Percentiles rank a stretch among this genome's conserved stretches.
These are phyloP conservation scores for Chaenodraco wilsoni DNA, from an alignment of 2,797 vertebrate species.

Conservation along the genomic window DNA sequence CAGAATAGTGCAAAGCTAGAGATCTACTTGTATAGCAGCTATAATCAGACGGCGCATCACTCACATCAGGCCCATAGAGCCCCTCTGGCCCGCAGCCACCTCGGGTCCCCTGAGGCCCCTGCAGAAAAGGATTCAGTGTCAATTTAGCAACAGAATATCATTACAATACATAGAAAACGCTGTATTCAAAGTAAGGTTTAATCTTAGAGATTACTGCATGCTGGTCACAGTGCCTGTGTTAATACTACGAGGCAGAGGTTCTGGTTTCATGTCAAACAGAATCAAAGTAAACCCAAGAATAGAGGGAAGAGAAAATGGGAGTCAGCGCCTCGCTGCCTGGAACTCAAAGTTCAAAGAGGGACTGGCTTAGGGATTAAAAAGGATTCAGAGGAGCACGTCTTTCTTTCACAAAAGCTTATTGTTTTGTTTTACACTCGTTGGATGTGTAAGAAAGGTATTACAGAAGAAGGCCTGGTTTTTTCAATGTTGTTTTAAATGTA, in stretches of 20 bases:
- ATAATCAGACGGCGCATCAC: slow-evolving; percentile 24
- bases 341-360: slow-evolving; percentile 33
- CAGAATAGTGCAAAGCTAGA: neutral
- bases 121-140: slow-evolving; percentile 31
- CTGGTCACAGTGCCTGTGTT: slow-evolving; percentile 7
- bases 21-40: neutral
- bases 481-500: slow-evolving; percentile 10
- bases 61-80: slow-evolving; percentile 81
- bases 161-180: slow-evolving; percentile 15
- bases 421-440: slow-evolving; percentile 25
- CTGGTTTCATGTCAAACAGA: slow-evolving; percentile 24
- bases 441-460: neutral
- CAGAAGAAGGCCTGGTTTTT: neutral
- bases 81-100: slow-evolving; percentile 84
- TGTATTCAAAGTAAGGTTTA: slow-evolving; percentile 22
- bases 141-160: neutral
- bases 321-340: slow-evolving; percentile 14
- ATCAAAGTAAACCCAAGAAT: slow-evolving; percentile 27
- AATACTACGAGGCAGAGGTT: slow-evolving; percentile 26
- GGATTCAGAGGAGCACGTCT: slow-evolving; percentile 18
- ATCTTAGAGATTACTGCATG: slow-evolving; percentile 19
- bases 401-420: slow-evolving; percentile 23
- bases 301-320: slow-evolving; percentile 7
- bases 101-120: slow-evolving; percentile 85
- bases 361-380: slow-evolving; percentile 43